Percentiles rank a stretch among this genome's conserved stretches.
These are phyloP conservation scores for Physocephala rufipes DNA, from an alignment of 2,888 invertebrate species.

Conservation along the genomic window DNA sequence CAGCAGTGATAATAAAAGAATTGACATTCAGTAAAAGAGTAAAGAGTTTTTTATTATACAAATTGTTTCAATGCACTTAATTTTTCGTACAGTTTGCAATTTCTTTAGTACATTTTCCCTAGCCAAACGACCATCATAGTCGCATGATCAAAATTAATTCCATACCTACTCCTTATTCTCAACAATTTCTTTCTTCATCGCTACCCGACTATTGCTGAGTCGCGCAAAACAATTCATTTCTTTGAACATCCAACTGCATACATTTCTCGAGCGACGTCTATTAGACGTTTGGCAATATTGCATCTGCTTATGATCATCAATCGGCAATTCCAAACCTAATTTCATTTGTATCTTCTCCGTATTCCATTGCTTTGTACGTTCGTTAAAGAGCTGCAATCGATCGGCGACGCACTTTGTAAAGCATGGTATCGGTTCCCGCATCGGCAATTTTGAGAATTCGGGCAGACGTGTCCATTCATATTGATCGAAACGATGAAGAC, in stretches of 20 bases:
- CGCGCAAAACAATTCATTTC: constrained; percentile 54
- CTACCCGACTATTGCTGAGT: no score
- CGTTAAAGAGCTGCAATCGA: constrained; percentile 52
- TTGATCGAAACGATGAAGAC: constrained; percentile 51
- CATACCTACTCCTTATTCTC: no score
- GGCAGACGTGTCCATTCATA: constrained; percentile 52
- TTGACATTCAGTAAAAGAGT: no score
- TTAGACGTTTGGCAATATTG: constrained; percentile 45
- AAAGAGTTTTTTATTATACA: no score
- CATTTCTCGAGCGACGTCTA: constrained; percentile 43
- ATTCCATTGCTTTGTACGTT: constrained; percentile 53
- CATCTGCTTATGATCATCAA: constrained; percentile 41
- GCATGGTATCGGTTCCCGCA: constrained; percentile 57
- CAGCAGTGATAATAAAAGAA: no score
- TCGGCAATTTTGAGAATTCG: constrained; percentile 50
- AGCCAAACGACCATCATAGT: no score
- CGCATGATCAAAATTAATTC: no score
- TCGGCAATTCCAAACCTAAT: constrained; percentile 48
- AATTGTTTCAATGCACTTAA: no score
- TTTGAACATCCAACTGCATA: constrained; percentile 49
- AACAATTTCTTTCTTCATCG: no score
- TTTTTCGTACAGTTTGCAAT: no score
- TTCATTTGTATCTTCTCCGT: constrained; percentile 46
- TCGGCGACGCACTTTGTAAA: constrained; percentile 55
- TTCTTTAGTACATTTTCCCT: no score